phyloP scores from a whole-genome alignment of 1,140 invertebrate genomes.

The Trichonephila inaurata region DNA sequence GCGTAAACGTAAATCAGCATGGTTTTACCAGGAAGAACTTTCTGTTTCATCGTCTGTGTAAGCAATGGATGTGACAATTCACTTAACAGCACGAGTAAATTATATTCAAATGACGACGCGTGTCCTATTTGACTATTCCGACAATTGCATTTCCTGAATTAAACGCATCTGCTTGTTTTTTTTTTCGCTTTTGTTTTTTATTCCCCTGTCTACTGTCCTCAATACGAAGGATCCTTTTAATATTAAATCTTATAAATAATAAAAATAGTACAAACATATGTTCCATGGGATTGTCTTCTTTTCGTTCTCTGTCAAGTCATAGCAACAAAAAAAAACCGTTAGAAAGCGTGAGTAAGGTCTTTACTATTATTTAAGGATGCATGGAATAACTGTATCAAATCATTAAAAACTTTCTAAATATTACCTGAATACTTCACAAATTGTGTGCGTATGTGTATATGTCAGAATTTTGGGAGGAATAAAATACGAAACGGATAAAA shows the following conservation, averaged over 20 bases:
- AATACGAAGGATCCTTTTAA: not conserved
- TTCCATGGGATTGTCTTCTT: too few species aligned
- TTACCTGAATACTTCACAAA: too few species aligned
- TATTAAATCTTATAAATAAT: not conserved
- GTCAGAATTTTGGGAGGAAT: too few species aligned
- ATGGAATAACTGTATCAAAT: too few species aligned
- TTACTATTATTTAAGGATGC: too few species aligned
- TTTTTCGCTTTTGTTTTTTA: not conserved
- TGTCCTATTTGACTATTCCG: not conserved
- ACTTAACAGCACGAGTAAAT: slow-evolving; percentile 5
- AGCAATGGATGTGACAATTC: not conserved
- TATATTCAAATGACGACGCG: slow-evolving; percentile 20
- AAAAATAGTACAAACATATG: too few species aligned
- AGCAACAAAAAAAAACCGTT: too few species aligned
- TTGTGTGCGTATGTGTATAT: too few species aligned
- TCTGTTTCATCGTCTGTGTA: not conserved
- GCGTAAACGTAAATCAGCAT: not conserved
- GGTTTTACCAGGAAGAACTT: slow-evolving; percentile 40
- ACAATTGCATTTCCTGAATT: not conserved
- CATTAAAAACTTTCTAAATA: too few species aligned
- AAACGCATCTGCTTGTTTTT: not conserved
- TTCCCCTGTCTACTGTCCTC: not conserved
- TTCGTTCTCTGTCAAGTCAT: too few species aligned
- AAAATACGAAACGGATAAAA: too few species aligned
- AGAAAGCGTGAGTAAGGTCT: too few species aligned